phyloP scores from a whole-genome alignment of 1,140 invertebrate species.

The Orussus abietinus region DNA sequence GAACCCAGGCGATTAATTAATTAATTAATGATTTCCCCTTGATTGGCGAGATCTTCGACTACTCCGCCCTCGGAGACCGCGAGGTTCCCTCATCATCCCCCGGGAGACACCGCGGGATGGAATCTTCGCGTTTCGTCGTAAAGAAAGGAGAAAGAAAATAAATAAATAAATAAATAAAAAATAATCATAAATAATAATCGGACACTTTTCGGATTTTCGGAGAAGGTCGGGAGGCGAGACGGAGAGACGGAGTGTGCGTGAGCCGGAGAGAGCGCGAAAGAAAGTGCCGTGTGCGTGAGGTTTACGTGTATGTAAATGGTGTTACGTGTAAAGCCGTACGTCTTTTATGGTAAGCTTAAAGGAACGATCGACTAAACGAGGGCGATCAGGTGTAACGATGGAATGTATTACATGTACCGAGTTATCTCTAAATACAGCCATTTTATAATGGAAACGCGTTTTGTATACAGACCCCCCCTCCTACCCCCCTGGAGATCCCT shows the following conservation, averaged over 20 bases:
- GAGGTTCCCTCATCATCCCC: too few relatives aligned
- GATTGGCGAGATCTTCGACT: too few relatives aligned
- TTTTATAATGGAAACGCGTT: constrained; percentile 50
- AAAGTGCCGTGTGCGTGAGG: constrained; percentile 45
- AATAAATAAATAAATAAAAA: constrained; percentile 8
- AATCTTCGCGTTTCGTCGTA: constrained; percentile 38
- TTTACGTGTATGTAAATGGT: constrained; percentile 49
- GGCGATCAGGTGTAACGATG: constrained; percentile 41
- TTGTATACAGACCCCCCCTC: neutral
- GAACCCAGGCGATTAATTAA: too few relatives aligned
- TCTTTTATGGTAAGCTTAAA: constrained; percentile 45
- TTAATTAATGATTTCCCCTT: too few relatives aligned
- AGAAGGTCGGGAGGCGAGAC: too few relatives aligned
- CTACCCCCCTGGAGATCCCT: too few relatives aligned
- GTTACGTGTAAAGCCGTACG: constrained; percentile 49
- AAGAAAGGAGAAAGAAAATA: constrained; percentile 18
- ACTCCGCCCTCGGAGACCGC: too few relatives aligned
- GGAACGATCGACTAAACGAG: constrained; percentile 35
- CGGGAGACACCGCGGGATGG: too few relatives aligned
- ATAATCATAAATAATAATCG: constrained; percentile 6
- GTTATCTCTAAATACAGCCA: constrained; percentile 53
- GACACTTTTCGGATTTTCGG: too few relatives aligned
- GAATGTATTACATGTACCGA: constrained; percentile 51
- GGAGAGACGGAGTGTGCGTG: constrained; percentile 3
- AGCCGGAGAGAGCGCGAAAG: constrained; percentile 24